Evolutionary conservation across 1,140 invertebrate genomes (phyloP), one percentile per base, ranked within the genome.

Genomic region (Dufourea novaeangliae): DNA sequence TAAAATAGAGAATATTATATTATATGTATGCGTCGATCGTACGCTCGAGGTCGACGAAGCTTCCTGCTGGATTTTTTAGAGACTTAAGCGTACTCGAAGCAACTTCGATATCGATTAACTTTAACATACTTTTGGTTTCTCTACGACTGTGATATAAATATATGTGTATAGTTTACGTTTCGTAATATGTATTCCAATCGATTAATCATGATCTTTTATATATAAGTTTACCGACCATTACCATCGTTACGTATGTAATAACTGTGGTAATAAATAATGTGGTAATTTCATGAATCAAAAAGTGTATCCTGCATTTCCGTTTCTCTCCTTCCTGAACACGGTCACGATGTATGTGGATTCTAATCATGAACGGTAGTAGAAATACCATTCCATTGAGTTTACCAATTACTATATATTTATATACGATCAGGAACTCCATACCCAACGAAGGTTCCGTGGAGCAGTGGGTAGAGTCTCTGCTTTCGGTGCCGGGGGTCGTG

Each of bases 91-190:
- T 80, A 79, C 29, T 52, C 44, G 44, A 34, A 22, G 61, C 46
- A 80, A 70, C 41, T 68, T 72, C 56, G 54, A 72, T 61, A 66
- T 68, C 41, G 54, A 84, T 80, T 83, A 80, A 69, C 61, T 22
- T 83, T 83, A 46, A 84, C 72, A 71, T 72, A 59, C 62, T 82
- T 85, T 68, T 79, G 80, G n/a, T n/a, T n/a, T n/a, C n/a, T 85
- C 83, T 78, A 83, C 82, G 83, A 85, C 83, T 85, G 83, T 85
- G 83, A 85, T 85, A 85, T 85, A 85, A 85, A 84, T 80, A 84
- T 85, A 85, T 85, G 80, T 84, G 83, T 85, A 85, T 84, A 83
- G 82, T 85, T 85, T 8, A 78, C 68, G 82, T 85, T 84, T 61
- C 72, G 72, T 80, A 84, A 78, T 69, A 73, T 73, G 68, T 85